phyloP scores from a whole-genome alignment of 2,797 vertebrate genomes.

The Tauraco hartlaubi region DNA sequence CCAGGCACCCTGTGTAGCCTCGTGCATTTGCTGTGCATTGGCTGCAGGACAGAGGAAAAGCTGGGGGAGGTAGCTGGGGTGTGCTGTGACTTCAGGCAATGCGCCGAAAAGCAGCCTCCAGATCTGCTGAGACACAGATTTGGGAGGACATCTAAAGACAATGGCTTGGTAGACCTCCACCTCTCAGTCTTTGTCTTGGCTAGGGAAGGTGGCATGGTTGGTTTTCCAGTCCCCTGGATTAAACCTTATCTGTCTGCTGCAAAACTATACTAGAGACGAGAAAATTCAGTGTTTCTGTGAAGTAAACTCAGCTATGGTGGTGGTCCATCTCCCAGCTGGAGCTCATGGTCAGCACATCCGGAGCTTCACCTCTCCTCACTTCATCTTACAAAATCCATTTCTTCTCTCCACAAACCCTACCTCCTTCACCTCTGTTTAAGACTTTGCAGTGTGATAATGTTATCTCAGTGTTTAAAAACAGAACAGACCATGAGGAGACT shows the following conservation, averaged over 20 bases:
- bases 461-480: background rate
- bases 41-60: background rate
- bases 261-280: background rate
- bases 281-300: background rate
- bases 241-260: background rate
- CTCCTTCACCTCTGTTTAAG: background rate
- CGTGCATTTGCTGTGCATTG: background rate
- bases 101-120: background rate
- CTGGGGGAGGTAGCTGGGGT: background rate
- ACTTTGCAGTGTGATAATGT: background rate
- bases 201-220: background rate
- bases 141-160: background rate
- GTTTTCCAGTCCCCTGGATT: background rate
- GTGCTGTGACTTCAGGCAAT: background rate
- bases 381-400: background rate
- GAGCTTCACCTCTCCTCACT: background rate
- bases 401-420: background rate
- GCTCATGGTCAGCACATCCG: background rate
- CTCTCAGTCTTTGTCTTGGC: background rate
- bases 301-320: background rate
- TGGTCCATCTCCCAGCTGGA: background rate
- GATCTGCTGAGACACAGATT: background rate
- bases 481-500: background rate
- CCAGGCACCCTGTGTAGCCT: background rate
- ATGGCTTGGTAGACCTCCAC: background rate